Evolutionary conservation across 1,140 invertebrate genomes (phyloP), one percentile per base, ranked within the genome.

Genomic region (Kradibia gibbosae): DNA sequence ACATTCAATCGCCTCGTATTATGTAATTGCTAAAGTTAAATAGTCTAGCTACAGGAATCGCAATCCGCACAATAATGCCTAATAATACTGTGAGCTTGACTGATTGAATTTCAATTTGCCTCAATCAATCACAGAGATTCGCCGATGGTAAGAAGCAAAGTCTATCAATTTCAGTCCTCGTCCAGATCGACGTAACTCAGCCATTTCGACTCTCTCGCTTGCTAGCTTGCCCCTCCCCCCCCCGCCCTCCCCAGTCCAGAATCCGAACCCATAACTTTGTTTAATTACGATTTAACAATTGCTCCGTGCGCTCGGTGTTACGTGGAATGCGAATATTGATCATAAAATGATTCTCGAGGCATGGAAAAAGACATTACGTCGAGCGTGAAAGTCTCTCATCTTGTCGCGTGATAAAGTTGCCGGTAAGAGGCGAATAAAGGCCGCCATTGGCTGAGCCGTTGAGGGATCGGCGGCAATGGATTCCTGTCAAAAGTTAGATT

Each of bases 401-500:
- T 45, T 62, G 70, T 72, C 22, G n/a, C 22, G 53, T 15, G 53
- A 60, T 55, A 73, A 73, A 55, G 48, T 71, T n/a, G 67, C 72
- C n/a, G 31, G 25, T 22, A 65, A 53, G 28, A 60, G 65, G 13
- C 31, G 42, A 62, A 74, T 72, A 80, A 62, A 73, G 73, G 28
- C 50, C 11, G 53, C 42, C 17, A 39, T 34, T 55, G 57, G 28
- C 10, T 60, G 8, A 2, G 28, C 13, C 15, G 3, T 11, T 13
- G 28, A 11, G 25, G 25, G 11, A 28, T 28, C 57, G 15, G 28
- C 36, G 39, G 25, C 45, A n/a, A 13, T 73, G 15, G 17, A 13
- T 17, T 34, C 3, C 15, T 42, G 17, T 57, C 65, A 71, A 71
- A 67, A 81, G 85, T 86, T 82, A 82, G 85, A 87, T 87, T 87